These are phyloP conservation scores for Deroplatys truncata DNA, from an alignment of 2,888 invertebrate species.

Conservation along the genomic window DNA sequence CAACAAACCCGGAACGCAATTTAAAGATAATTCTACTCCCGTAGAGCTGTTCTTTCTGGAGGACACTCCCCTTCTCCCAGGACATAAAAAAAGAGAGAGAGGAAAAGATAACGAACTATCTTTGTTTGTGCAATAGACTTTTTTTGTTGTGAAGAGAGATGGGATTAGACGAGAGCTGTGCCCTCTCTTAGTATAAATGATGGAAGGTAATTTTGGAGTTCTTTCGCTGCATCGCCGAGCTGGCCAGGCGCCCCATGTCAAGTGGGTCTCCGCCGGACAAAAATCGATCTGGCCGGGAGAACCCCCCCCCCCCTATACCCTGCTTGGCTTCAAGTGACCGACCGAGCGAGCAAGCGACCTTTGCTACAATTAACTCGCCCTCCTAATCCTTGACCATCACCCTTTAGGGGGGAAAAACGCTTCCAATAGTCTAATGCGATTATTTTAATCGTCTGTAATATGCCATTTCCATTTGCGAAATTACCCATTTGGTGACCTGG, in stretches of 20 bases:
- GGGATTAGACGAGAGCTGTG: neutral
- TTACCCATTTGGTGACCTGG: too few species aligned
- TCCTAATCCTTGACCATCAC: neutral
- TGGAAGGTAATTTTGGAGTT: constrained; percentile 4
- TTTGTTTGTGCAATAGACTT: neutral
- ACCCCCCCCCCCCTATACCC: neutral
- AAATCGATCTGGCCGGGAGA: neutral
- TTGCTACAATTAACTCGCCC: neutral
- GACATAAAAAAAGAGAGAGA: neutral
- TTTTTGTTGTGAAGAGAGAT: neutral
- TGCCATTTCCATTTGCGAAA: too few species aligned
- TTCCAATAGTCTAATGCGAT: neutral
- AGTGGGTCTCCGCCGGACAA: neutral
- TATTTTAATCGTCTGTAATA: too few species aligned
- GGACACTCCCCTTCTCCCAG: neutral
- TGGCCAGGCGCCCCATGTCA: neutral
- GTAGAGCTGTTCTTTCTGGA: too few species aligned
- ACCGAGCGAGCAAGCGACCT: neutral
- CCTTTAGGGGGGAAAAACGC: neutral
- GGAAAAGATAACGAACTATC: neutral
- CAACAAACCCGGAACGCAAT: neutral
- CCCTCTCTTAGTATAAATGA: neutral
- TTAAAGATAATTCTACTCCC: neutral
- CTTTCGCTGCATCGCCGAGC: neutral
- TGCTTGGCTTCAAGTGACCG: too few species aligned